Evolutionary conservation across 2,797 vertebrate genomes (phyloP).

Genomic region (Acestrorhynchus altus): DNA sequence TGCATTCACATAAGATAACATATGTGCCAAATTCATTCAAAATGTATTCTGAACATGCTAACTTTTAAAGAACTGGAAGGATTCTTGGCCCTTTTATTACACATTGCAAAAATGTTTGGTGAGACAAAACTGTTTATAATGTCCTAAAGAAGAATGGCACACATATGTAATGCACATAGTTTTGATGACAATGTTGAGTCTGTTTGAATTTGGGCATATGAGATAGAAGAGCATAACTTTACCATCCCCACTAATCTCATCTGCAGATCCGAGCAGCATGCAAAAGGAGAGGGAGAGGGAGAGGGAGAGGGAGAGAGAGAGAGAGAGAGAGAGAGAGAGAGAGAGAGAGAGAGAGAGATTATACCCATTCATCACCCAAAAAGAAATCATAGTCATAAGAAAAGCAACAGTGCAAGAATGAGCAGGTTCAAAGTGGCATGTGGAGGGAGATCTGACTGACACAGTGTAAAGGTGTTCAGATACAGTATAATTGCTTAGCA

Average conservation of each 20-base stretch:
- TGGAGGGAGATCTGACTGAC: background rate
- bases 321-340: background rate
- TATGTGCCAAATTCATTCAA: no score
- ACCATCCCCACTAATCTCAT: constrained; percentile 93
- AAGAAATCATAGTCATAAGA: background rate
- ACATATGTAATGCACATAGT: background rate
- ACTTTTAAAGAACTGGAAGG: no score
- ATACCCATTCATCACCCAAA: background rate
- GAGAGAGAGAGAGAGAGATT: background rate
- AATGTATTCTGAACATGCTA: no score
- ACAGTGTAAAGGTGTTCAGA: no score
- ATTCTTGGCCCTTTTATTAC: no score
- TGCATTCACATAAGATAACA: no score
- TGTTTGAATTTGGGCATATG: constrained; percentile 38
- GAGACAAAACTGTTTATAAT: background rate
- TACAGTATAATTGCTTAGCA: no score
- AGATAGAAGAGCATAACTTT: constrained; percentile 72
- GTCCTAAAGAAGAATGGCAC: background rate
- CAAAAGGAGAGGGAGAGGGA: constrained; percentile 65
- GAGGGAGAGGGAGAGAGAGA: constrained; percentile 40
- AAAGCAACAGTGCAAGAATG: background rate
- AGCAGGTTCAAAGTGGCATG: background rate
- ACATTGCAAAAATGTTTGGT: no score
- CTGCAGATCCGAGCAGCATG: constrained; percentile 88
- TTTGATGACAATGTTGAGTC: background rate